phyloP scores from a whole-genome alignment of 2,113 vertebrate genomes.

The Asarcornis scutulata region DNA sequence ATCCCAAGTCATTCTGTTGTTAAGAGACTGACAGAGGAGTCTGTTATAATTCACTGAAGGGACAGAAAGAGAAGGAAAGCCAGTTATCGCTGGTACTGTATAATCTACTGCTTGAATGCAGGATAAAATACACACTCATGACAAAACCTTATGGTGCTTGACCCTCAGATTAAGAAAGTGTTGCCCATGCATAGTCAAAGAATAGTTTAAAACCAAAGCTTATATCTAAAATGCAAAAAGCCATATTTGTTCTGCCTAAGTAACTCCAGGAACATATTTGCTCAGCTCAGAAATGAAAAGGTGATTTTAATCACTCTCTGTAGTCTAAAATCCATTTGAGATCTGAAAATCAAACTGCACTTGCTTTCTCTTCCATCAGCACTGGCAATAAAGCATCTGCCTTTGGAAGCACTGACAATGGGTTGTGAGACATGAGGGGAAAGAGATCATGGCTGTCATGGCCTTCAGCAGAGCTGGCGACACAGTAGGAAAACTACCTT shows the following conservation, averaged over 20 bases:
- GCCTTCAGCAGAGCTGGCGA: not conserved
- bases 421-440: not conserved
- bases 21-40: not conserved
- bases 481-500: not conserved
- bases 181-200: not conserved
- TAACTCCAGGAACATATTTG: not conserved
- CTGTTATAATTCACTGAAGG: not conserved
- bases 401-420: not conserved
- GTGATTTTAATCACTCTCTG: not conserved
- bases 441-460: rapidly evolving
- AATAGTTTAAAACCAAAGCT: not conserved
- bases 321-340: not conserved
- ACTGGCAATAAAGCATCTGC: not conserved
- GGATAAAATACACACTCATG: not conserved
- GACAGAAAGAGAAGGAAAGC: slow-evolving; percentile 20
- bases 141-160: not conserved
- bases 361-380: not conserved
- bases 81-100: not conserved
- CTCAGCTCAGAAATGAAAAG: not conserved
- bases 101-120: not conserved
- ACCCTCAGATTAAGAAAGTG: not conserved
- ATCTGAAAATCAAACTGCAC: not conserved
- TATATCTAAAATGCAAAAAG: not conserved
- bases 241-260: not conserved
- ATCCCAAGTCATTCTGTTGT: not conserved